Evolutionary conservation across 2,888 invertebrate species (phyloP).

Genomic region (Drosophila paramelanica): DNA sequence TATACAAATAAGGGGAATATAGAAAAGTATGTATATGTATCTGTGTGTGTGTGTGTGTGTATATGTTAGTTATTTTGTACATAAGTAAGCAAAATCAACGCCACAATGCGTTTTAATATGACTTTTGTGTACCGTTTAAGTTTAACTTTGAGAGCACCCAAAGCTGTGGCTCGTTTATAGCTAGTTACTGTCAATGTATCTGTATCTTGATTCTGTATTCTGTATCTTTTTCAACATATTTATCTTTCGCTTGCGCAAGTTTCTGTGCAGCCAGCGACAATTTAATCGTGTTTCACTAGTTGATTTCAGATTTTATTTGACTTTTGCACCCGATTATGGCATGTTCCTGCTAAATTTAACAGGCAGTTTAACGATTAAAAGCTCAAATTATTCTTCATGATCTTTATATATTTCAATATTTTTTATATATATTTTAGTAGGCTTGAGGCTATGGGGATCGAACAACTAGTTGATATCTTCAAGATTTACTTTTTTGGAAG

Average conservation of each 20-base stretch:
- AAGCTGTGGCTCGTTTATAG: constrained; percentile 17
- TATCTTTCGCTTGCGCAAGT: constrained; percentile 47
- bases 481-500: background rate
- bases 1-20: constrained; percentile 9
- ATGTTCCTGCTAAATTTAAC: background rate
- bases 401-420: too few relatives aligned
- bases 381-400: too few relatives aligned
- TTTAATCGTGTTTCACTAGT: constrained; percentile 36
- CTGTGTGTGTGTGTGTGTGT: background rate
- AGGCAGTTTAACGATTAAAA: background rate
- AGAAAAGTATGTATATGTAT: background rate
- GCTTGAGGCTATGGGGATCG: too few relatives aligned
- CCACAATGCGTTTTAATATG: constrained; percentile 76
- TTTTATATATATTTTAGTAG: too few relatives aligned
- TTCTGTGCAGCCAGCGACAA: constrained; percentile 46
- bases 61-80: constrained; percentile 49
- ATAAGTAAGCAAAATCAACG: constrained; percentile 72
- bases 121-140: constrained; percentile 77
- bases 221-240: constrained; percentile 1
- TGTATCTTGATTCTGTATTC: constrained; percentile 8
- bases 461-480: background rate
- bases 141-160: constrained; percentile 53
- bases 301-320: constrained; percentile 7
- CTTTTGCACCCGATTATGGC: background rate
- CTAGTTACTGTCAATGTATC: constrained; percentile 19